These are phyloP conservation scores for Spizaetus ornatus DNA, from an alignment of 2,113 vertebrate species.

Conservation along the genomic window DNA sequence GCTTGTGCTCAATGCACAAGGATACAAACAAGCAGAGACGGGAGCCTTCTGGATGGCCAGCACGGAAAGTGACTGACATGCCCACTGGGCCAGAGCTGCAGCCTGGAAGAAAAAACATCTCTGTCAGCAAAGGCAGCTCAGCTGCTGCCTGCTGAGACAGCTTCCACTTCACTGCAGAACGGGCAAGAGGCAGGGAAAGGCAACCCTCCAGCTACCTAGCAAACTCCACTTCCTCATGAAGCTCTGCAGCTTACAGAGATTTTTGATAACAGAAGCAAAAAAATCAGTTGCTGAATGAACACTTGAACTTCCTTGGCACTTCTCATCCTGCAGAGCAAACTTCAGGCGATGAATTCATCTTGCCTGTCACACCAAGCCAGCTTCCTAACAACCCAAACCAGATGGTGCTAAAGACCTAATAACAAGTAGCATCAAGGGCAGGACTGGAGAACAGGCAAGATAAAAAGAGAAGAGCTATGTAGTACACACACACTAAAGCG, in stretches of 20 bases:
- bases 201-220: not conserved
- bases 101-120: not conserved
- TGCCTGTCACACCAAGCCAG: not conserved
- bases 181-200: not conserved
- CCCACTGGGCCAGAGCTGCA: not conserved
- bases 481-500: not conserved
- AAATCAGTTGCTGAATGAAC: not conserved
- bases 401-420: not conserved
- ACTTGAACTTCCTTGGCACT: not conserved
- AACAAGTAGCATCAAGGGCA: not conserved
- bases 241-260: not conserved
- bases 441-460: not conserved
- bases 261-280: not conserved
- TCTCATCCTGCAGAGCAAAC: not conserved
- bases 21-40: not conserved
- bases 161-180: not conserved
- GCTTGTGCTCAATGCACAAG: not conserved
- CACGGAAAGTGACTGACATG: not conserved
- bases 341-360: not conserved
- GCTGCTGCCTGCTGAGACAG: not conserved
- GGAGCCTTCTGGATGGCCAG: not conserved
- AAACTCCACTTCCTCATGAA: not conserved
- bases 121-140: not conserved
- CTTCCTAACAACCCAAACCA: not conserved
- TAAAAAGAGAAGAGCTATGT: not conserved